A percentile compares a stretch with the other conserved stretches of the same genome.
phyloP scores from a whole-genome alignment of 2,113 vertebrate species.

The Syngnathus scovelli region DNA sequence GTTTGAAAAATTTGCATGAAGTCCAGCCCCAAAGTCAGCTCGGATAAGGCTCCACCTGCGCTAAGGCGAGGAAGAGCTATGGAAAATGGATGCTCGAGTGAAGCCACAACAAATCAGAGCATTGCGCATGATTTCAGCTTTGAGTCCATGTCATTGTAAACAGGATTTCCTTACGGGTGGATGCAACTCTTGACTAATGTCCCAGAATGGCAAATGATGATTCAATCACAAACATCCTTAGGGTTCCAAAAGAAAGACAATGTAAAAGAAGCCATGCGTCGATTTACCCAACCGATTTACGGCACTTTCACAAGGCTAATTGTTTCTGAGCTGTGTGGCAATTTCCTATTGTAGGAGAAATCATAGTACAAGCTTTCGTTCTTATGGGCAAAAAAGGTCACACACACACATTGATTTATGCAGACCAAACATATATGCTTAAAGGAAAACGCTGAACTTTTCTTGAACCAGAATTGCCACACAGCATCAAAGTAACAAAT shows the following conservation, averaged over 20 bases:
- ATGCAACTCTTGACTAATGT: background rate
- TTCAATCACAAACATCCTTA: background rate
- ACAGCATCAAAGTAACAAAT: slow-evolving; percentile 19
- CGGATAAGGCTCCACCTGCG: background rate
- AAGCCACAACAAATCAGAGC: background rate
- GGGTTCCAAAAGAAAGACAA: background rate
- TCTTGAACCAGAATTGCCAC: slow-evolving; percentile 8
- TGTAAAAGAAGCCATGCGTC: background rate
- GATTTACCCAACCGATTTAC: too few relatives aligned
- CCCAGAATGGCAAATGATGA: background rate
- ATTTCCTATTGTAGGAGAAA: background rate
- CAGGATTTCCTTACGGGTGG: background rate
- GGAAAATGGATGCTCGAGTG: background rate
- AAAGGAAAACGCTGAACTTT: slow-evolving; percentile 2
- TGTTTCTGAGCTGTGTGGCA: background rate
- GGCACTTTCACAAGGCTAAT: background rate
- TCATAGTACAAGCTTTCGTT: too few relatives aligned
- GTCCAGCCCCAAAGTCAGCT: too few relatives aligned
- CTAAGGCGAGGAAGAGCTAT: background rate
- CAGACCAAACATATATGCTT: background rate
- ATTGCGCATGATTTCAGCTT: background rate
- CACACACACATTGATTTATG: background rate
- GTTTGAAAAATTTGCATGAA: background rate
- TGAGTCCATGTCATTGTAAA: slow-evolving; percentile 18
- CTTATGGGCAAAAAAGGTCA: background rate